Percentiles rank a stretch among this genome's conserved stretches.
Conservation (phyloP, 2,113 vertebrate species). For the Syrrhaptes paradoxus region DNA sequence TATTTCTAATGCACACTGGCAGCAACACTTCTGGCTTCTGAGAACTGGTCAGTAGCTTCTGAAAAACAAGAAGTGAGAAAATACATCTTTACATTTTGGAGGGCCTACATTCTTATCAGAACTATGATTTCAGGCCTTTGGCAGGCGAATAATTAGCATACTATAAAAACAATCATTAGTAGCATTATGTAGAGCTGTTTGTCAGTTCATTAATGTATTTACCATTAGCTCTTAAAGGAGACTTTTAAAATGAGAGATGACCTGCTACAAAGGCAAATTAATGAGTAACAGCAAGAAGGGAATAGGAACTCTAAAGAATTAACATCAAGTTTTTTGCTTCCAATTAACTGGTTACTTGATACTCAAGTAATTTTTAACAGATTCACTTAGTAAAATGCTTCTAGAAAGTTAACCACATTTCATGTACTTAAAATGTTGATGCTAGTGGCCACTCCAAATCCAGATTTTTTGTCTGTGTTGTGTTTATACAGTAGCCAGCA, state of each 20-base stretch:
- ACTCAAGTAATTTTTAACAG: background rate
- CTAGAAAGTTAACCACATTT: background rate
- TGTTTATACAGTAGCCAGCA: background rate
- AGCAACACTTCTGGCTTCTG: background rate
- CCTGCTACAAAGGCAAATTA: background rate
- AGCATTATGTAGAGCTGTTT: background rate
- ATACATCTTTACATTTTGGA: background rate
- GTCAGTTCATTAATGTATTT: background rate
- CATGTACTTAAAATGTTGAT: background rate
- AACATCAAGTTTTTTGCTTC: background rate
- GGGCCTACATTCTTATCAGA: background rate
- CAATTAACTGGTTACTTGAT: background rate
- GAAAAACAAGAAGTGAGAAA: background rate
- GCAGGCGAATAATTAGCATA: background rate
- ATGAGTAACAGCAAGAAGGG: background rate
- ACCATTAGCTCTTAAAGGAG: background rate
- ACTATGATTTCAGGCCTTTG: background rate
- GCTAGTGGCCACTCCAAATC: background rate
- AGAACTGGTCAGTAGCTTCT: background rate
- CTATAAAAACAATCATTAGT: background rate
- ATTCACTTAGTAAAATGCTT: background rate
- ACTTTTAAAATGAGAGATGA: background rate
- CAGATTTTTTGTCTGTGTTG: background rate
- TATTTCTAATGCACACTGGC: background rate
- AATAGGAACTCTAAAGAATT: background rate